Evolutionary conservation across 2,797 vertebrate genomes (phyloP).

Genomic region (Centropyge bicolor): DNA sequence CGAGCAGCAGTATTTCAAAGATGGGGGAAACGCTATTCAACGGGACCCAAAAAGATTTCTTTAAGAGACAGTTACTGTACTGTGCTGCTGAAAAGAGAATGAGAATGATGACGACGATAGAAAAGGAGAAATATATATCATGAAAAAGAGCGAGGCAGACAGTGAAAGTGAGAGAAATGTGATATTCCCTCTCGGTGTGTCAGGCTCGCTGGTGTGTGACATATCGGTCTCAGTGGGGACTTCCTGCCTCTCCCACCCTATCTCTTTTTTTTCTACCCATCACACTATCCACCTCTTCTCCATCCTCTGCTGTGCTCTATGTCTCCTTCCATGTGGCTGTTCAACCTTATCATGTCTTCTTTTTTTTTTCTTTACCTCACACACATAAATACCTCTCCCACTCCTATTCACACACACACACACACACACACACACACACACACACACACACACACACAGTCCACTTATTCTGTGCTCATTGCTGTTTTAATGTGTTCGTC

Average conservation of each 20-base stretch:
- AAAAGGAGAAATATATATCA: conserved; percentile 48
- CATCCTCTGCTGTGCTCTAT: conserved; percentile 41
- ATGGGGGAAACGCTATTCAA: conserved; percentile 37
- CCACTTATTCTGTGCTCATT: conserved; percentile 11
- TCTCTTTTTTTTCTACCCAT: conserved; percentile 46
- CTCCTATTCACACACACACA: neutral
- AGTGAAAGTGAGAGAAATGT: conserved; percentile 42
- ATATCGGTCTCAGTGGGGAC: conserved; percentile 72
- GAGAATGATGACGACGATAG: conserved; percentile 17
- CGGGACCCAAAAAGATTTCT: conserved; percentile 43
- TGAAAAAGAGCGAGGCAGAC: conserved; percentile 14
- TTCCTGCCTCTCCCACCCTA: conserved; percentile 53
- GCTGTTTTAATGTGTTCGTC: conserved; percentile 22
- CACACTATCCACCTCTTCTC: conserved; percentile 41
- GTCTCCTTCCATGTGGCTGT: conserved; percentile 43
- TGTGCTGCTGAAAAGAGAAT: conserved; percentile 35
- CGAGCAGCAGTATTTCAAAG: conserved; percentile 65
- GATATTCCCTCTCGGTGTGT: conserved; percentile 68
- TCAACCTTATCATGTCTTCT: conserved; percentile 51
- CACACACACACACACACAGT: neutral
- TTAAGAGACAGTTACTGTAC: conserved; percentile 43
- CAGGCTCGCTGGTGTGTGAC: conserved; percentile 73
- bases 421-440: neutral
- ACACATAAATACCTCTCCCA: conserved; percentile 9
- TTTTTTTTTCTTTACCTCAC: conserved; percentile 1